Evolutionary conservation across 2,113 vertebrate species (phyloP), one percentile per base, ranked within the genome.

Genomic region (Collichthys lucidus): DNA sequence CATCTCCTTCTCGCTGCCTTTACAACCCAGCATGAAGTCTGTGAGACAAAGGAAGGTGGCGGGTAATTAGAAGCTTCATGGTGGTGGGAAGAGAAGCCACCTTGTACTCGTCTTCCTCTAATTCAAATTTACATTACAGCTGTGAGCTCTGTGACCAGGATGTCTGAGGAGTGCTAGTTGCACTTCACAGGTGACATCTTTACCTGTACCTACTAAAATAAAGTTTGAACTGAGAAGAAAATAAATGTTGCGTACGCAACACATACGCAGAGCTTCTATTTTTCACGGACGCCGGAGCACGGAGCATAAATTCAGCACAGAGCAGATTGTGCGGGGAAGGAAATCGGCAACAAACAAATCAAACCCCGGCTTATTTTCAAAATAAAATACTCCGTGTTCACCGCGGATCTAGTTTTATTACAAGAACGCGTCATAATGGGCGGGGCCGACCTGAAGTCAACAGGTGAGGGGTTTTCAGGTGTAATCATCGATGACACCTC

Each of bases 21-120:
- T 49, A 47, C 74, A 85, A 44, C 71, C 74, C 81, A 77, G 82
- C 50, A n/a, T 85, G 80, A 77, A 71, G 70, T 84, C 67, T 47
- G 15, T 6, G 20, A 86, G 67, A 81, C 64, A 86, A 72, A 83
- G 69, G 83, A 69, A 69, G 86, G 74, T 61, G 88, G 92, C 86
- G 93, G 92, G 93, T 95, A 93, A 95, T 94, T 94, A 94, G 72
- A 75, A 79, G 63, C 29, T 44, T 80, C 46, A 35, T 62, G 73
- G 83, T 65, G 35, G 75, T 53, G 52, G 72, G 63, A 74, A 67
- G 77, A 81, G 72, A 24, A 59, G 62, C 81, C 57, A 62, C 74
- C 55, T 82, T 49, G 59, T 71, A 78, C 79, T 72, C 73, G 86
- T 90, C 68, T 61, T 66, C 52, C 47, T 67, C 56, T 82, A 72